A percentile compares a stretch with the other conserved stretches of the same genome.
These are phyloP conservation scores for Ennomos fuscantarius DNA, from an alignment of 2,888 invertebrate species.

Conservation along the genomic window DNA sequence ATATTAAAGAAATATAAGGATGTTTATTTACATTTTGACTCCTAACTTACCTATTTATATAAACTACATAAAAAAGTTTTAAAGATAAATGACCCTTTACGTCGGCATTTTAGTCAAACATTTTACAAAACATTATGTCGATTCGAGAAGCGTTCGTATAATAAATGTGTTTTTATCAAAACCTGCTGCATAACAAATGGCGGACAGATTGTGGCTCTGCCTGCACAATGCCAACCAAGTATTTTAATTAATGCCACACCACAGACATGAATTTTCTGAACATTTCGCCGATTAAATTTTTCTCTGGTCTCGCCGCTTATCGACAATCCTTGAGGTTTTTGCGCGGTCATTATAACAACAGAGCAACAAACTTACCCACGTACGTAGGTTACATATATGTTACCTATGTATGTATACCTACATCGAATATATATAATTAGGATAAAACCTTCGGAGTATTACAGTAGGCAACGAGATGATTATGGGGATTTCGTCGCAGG, in stretches of 20 bases:
- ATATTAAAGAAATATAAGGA: no score
- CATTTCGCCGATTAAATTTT: conserved; percentile 65
- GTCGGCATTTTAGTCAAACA: conserved; percentile 39
- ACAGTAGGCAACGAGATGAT: conserved; percentile 5
- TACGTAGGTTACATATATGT: background rate
- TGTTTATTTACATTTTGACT: no score
- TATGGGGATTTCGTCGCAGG: background rate
- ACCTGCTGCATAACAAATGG: conserved; percentile 47
- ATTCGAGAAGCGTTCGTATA: conserved; percentile 42
- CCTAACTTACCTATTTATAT: no score
- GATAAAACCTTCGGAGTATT: conserved; percentile 6
- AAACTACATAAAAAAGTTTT: no score
- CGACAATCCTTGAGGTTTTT: conserved; percentile 39
- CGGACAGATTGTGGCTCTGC: conserved; percentile 62
- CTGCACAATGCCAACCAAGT: conserved; percentile 58
- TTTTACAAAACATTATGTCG: conserved; percentile 45
- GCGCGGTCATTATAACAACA: conserved; percentile 18
- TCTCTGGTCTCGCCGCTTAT: conserved; percentile 46
- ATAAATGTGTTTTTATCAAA: conserved; percentile 55
- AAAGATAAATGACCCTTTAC: conserved; percentile 19
- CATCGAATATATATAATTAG: conserved; percentile 9
- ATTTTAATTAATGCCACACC: conserved; percentile 77
- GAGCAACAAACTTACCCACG: no score
- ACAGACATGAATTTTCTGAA: conserved; percentile 65
- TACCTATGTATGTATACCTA: background rate